These are phyloP conservation scores for Ictalurus furcatus DNA, from an alignment of 2,113 vertebrate genomes.

Conservation along the genomic window DNA sequence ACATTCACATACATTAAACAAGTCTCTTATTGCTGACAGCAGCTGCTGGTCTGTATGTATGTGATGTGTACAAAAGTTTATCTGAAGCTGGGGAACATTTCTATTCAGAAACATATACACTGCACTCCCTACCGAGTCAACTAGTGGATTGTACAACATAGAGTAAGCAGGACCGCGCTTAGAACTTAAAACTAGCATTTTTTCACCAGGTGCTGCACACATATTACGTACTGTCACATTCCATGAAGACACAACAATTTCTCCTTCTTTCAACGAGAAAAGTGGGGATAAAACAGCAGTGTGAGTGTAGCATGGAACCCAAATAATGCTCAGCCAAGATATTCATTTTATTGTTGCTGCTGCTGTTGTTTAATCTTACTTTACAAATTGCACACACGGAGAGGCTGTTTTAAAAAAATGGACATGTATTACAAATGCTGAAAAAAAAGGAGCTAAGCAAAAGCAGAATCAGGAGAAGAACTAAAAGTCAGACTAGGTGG, in stretches of 20 bases:
- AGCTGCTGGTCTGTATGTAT: conserved; percentile 38
- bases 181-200: neutral
- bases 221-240: conserved; percentile 59
- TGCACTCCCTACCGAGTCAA: neutral
- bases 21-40: conserved; percentile 63
- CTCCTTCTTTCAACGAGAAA: conserved; percentile 49
- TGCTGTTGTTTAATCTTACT: neutral
- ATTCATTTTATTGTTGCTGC: neutral
- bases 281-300: neutral
- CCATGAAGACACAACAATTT: conserved; percentile 59
- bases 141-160: neutral
- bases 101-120: conserved; percentile 26
- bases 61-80: conserved; percentile 37
- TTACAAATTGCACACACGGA: neutral
- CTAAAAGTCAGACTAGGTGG: conserved; percentile 43
- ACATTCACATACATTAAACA: conserved; percentile 65
- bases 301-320: neutral
- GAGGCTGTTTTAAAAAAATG: neutral
- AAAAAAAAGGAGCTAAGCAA: conserved; percentile 52
- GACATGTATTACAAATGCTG: conserved; percentile 51
- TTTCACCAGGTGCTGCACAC: conserved; percentile 49
- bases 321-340: conserved; percentile 44
- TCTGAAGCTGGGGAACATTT: neutral
- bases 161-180: neutral
- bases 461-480: conserved; percentile 51